These are phyloP conservation scores for Leuciscus idus DNA, from an alignment of 2,113 vertebrate genomes.

Conservation along the genomic window DNA sequence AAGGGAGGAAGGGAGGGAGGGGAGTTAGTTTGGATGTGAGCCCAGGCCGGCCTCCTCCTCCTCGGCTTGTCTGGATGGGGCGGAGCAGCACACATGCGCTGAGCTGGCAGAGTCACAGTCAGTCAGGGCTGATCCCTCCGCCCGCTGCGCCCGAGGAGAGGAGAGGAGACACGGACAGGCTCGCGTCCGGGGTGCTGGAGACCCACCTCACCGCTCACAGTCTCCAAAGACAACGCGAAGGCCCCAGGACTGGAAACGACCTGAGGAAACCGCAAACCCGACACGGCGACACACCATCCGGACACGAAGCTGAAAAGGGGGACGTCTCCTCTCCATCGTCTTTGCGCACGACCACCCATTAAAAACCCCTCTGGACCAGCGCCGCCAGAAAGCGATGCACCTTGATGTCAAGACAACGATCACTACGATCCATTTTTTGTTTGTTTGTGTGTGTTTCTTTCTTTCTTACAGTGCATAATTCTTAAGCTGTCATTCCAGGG, in stretches of 20 bases:
- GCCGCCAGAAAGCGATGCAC: constrained; percentile 74
- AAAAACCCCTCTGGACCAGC: constrained; percentile 73
- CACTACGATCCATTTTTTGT: constrained; percentile 39
- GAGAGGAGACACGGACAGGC: constrained; percentile 74
- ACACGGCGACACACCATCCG: constrained; percentile 64
- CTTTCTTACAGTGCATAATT: constrained; percentile 53
- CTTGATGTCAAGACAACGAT: constrained; percentile 61
- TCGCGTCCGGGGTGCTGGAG: constrained; percentile 73
- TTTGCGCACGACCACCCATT: constrained; percentile 69
- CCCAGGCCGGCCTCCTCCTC: constrained; percentile 67
- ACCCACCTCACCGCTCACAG: constrained; percentile 7
- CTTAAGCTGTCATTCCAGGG: constrained; percentile 53
- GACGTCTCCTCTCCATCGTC: constrained; percentile 68
- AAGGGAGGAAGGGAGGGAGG: neutral
- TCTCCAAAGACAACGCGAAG: constrained; percentile 24
- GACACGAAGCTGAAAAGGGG: constrained; percentile 66
- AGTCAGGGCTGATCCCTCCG: constrained; percentile 54
- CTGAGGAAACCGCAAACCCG: neutral
- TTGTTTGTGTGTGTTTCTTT: constrained; percentile 53
- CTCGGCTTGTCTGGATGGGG: constrained; percentile 64
- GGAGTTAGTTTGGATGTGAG: constrained; percentile 60
- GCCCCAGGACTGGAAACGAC: constrained; percentile 50
- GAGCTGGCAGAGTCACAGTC: constrained; percentile 79
- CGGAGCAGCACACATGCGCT: constrained; percentile 80
- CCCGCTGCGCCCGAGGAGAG: constrained; percentile 57